A percentile compares a stretch with the other conserved stretches of the same genome.
phyloP scores from a whole-genome alignment of 2,888 invertebrate species.

The Psococerastis gibbosa region DNA sequence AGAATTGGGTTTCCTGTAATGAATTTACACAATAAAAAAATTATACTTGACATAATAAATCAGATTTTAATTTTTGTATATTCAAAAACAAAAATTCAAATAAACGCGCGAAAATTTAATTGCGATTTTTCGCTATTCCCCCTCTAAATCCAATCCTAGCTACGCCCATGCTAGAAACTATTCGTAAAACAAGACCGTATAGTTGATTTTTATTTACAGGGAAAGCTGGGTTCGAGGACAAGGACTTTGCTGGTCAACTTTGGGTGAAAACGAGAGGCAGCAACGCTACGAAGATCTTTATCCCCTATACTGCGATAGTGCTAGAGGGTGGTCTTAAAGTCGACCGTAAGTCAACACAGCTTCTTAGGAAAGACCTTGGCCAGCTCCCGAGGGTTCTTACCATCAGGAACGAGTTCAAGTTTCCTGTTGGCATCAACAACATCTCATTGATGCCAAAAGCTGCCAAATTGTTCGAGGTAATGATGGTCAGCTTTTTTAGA shows the following conservation, averaged over 20 bases:
- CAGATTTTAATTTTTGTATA: too few species aligned
- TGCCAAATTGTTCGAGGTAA: slow-evolving; percentile 39
- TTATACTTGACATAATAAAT: too few species aligned
- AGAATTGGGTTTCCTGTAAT: too few species aligned
- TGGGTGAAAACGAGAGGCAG: slow-evolving; percentile 32
- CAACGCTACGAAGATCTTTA: slow-evolving; percentile 27
- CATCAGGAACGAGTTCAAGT: slow-evolving; percentile 52
- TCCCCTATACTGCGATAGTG: slow-evolving; percentile 44
- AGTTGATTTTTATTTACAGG: too few species aligned
- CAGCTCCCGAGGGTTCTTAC: slow-evolving; percentile 16
- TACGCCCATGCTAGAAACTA: too few species aligned
- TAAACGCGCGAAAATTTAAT: too few species aligned
- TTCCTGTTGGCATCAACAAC: slow-evolving; percentile 52
- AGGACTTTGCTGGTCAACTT: slow-evolving; percentile 36
- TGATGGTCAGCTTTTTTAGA: slow-evolving; percentile 16
- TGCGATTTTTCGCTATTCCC: too few species aligned
- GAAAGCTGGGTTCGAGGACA: slow-evolving; percentile 33
- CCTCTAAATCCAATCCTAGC: too few species aligned
- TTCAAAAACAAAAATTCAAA: too few species aligned
- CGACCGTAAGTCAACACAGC: slow-evolving; percentile 30
- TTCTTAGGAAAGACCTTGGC: slow-evolving; percentile 14
- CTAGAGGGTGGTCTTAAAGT: slow-evolving; percentile 37
- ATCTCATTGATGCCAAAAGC: slow-evolving; percentile 42
- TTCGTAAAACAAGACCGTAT: too few species aligned
- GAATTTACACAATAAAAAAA: too few species aligned